Percentiles rank a stretch among this genome's conserved stretches.
phyloP scores from a whole-genome alignment of 2,113 vertebrate genomes.

The Beaufortia kweichowensis region DNA sequence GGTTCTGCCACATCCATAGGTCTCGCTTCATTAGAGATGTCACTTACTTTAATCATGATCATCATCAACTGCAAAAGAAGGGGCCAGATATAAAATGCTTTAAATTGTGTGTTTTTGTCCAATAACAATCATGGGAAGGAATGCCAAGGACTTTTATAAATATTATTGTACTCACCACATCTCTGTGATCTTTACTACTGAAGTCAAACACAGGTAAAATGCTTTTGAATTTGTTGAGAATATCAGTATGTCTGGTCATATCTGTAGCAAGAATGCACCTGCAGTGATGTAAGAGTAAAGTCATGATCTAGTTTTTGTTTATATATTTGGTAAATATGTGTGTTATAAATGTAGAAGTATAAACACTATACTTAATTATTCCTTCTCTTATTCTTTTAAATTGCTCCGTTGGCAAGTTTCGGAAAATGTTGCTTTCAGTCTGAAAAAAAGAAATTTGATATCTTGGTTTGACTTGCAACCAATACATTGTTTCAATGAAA shows the following conservation, averaged over 20 bases:
- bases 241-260: conserved; percentile 77
- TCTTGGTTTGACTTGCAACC: too few relatives aligned
- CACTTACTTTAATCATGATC: conserved; percentile 80
- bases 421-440: conserved; percentile 78
- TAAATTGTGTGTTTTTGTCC: neutral
- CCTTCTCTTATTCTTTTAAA: conserved; percentile 79
- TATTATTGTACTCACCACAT: conserved; percentile 66
- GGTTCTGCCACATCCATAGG: conserved; percentile 81
- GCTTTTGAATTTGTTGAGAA: conserved; percentile 76
- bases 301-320: neutral
- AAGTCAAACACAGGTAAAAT: conserved; percentile 75
- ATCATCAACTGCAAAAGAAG: conserved; percentile 68
- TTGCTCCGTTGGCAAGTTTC: conserved; percentile 74
- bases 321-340: neutral
- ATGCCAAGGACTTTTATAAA: too few relatives aligned
- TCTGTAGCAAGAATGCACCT: conserved; percentile 80
- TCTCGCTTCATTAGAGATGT: conserved; percentile 79
- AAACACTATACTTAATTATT: conserved; percentile 74
- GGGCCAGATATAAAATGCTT: neutral
- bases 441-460: conserved; percentile 51
- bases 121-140: too few relatives aligned
- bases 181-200: conserved; percentile 76
- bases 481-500: too few relatives aligned
- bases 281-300: conserved; percentile 30
- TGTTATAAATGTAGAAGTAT: neutral